Conservation (phyloP, 2,888 invertebrate species). For the Caradrina clavipalpis region DNA sequence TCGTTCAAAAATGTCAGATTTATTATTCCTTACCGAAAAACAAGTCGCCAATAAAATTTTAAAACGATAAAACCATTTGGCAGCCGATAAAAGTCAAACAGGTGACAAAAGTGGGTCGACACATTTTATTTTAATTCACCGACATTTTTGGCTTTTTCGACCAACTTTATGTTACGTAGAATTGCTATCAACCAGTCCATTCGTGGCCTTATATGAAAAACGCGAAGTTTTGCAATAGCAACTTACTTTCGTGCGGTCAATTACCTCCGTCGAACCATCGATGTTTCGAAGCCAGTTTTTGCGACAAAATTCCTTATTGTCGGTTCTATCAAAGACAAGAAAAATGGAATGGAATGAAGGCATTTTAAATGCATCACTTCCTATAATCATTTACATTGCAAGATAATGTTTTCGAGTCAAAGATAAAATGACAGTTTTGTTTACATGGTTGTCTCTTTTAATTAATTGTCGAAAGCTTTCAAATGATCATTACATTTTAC, state of each 20-base stretch:
- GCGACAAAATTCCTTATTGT: slow-evolving; percentile 47
- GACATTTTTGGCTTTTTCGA: slow-evolving; percentile 32
- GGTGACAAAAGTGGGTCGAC: slow-evolving; percentile 41
- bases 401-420: not conserved
- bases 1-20: slow-evolving; percentile 2
- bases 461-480: not conserved
- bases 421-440: not conserved
- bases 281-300: slow-evolving; percentile 50
- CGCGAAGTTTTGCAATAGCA: slow-evolving; percentile 46
- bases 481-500: not conserved
- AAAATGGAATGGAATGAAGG: not conserved
- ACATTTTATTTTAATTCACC: slow-evolving; percentile 9
- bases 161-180: slow-evolving; percentile 2
- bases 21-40: slow-evolving; percentile 3
- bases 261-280: slow-evolving; percentile 46
- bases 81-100: slow-evolving; percentile 41
- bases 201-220: slow-evolving; percentile 54
- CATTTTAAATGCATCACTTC: slow-evolving; percentile 35
- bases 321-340: slow-evolving; percentile 15
- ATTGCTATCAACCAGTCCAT: slow-evolving; percentile 5
- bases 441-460: not conserved
- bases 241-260: slow-evolving; percentile 48
- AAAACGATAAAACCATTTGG: slow-evolving; percentile 26
- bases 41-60: slow-evolving; percentile 1
- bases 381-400: slow-evolving; percentile 12